phyloP scores from a whole-genome alignment of 2,113 vertebrate species.

The Trichechus manatus region DNA sequence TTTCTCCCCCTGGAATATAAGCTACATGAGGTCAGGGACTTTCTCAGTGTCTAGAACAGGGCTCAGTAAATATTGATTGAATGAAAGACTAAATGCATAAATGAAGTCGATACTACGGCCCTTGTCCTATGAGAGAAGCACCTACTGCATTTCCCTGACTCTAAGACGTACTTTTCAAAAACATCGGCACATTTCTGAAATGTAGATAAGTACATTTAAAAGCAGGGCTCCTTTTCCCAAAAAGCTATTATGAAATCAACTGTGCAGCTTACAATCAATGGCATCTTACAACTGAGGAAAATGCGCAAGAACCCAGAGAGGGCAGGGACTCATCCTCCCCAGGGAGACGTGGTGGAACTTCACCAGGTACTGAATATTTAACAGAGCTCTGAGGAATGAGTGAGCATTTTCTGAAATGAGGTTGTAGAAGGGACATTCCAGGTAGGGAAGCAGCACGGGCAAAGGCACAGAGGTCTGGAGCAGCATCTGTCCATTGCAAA shows the following conservation, averaged over 20 bases:
- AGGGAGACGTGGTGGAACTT: conserved; percentile 24
- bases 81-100: background rate
- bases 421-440: background rate
- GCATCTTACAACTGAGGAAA: conserved; percentile 27
- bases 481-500: too few relatives aligned
- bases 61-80: background rate
- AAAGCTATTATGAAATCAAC: conserved; percentile 66
- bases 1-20: background rate
- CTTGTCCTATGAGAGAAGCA: background rate
- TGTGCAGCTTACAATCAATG: background rate
- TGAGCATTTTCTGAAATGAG: conserved; percentile 10
- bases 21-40: background rate
- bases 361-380: background rate
- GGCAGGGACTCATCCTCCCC: conserved; percentile 27
- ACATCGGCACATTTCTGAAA: background rate
- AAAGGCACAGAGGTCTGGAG: background rate
- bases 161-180: conserved; percentile 6
- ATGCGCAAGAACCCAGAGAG: background rate
- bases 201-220: background rate
- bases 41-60: conserved; percentile 26
- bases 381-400: background rate
- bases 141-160: background rate
- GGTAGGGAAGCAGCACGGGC: background rate
- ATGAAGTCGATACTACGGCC: background rate
- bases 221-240: background rate